Evolutionary conservation across 2,113 vertebrate species (phyloP).

Genomic region (Rhodinocichla rosea): DNA sequence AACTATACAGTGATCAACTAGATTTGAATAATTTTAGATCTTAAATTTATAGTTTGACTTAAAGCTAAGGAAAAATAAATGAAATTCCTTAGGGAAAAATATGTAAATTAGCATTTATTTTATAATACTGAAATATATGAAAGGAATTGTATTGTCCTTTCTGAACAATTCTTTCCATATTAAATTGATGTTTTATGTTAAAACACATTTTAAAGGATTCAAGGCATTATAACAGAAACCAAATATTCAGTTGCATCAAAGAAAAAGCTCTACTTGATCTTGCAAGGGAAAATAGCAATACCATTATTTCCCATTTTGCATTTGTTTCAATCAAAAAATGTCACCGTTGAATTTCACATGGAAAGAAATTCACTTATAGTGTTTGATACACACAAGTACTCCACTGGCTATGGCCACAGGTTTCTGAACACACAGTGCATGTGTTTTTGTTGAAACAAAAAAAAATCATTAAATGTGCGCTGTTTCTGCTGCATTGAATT

Average conservation of each 20-base stretch:
- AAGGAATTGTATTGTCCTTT: not conserved
- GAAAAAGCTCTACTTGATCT: not conserved
- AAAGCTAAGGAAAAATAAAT: not conserved
- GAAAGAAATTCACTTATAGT: not conserved
- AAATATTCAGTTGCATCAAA: not conserved
- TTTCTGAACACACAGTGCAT: not conserved
- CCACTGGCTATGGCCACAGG: not conserved
- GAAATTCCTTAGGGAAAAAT: not conserved
- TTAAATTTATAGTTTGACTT: not conserved
- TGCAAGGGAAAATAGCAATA: not conserved
- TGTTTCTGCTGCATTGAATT: not conserved
- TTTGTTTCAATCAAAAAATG: not conserved
- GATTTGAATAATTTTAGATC: not conserved
- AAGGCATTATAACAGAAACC: not conserved
- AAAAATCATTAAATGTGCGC: not conserved
- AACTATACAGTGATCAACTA: not conserved
- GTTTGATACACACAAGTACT: not conserved
- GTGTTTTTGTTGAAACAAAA: not conserved
- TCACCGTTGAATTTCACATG: not conserved
- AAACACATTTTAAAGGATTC: not conserved
- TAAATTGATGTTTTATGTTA: not conserved
- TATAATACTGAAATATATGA: not conserved
- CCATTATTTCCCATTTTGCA: not conserved
- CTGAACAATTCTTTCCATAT: not conserved
- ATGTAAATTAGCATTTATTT: not conserved